Percentiles rank a stretch among this genome's conserved stretches.
phyloP scores from a whole-genome alignment of 1,140 invertebrate genomes.

The Matsumurasca onukii region DNA sequence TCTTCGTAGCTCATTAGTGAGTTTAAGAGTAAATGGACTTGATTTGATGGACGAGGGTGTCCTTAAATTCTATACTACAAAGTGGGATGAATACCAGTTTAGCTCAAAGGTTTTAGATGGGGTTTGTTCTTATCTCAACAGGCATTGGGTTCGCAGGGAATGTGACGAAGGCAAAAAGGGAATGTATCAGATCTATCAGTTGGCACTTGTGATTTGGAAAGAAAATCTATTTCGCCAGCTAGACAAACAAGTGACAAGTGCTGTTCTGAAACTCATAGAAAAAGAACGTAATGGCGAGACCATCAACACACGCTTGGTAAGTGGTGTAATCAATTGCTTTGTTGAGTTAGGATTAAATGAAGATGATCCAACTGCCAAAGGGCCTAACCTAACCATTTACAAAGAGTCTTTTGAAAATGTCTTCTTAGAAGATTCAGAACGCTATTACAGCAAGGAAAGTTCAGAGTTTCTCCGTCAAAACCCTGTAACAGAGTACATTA shows the following conservation, averaged over 20 bases:
- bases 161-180: constrained; percentile 96
- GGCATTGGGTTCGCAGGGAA: constrained; percentile 98
- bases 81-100: constrained; percentile 99
- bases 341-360: constrained; percentile 82
- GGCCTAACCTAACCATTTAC: constrained; percentile 89
- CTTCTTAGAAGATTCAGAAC: constrained; percentile 94
- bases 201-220: constrained; percentile 97
- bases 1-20: constrained; percentile 81
- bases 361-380: constrained; percentile 71
- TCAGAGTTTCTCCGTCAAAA: constrained; percentile 93
- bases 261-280: constrained; percentile 95
- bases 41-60: constrained; percentile 95
- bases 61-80: constrained; percentile 91
- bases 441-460: constrained; percentile 94
- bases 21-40: constrained; percentile 80
- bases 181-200: constrained; percentile 97
- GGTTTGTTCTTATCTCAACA: constrained; percentile 95
- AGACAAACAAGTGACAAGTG: constrained; percentile 95
- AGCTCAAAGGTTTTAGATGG: constrained; percentile 97
- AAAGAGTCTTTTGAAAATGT: constrained; percentile 94
- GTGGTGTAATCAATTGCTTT: constrained; percentile 81
- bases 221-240: constrained; percentile 92
- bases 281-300: constrained; percentile 94
- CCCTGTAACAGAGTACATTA: constrained; percentile 98
- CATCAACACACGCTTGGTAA: constrained; percentile 94